Evolutionary conservation across 2,888 invertebrate genomes (phyloP), one percentile per base, ranked within the genome.

Genomic region (Drosophila nr. perissopoda): DNA sequence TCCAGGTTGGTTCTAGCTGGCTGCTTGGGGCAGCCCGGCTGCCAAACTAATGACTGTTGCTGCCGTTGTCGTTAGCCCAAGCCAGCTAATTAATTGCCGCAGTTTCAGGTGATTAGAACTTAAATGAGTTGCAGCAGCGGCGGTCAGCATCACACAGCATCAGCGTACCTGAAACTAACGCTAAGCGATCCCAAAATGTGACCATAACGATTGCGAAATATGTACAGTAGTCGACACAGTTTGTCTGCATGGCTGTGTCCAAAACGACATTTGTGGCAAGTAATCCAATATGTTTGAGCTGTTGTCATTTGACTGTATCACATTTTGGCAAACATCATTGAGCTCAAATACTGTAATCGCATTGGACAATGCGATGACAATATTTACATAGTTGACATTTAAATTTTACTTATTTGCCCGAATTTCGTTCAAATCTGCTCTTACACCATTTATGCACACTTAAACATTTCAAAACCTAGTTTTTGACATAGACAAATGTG

Each of bases 61-160:
- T 82, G 80, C 65, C 71, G 77, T 69, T 82, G 82, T 73, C 71
- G 85, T 73, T 78, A 69, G 75, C 61, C 73, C 76, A 60, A 75
- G 72, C 75, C 69, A 63, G 69, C 83, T 86, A 89, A 85, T 85
- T 85, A 85, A 85, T 85, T 83, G 85, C 81, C 83, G 87, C 85
- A 86, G 87, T 89, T 83, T 84, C 87, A 85, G 83, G 87, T 89
- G 89, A 85, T 85, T 85, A 85, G 87, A 89, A 80, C 87, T 86
- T 86, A 83, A 85, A 85, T 83, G 89, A 88, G 83, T 83, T 83
- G 88, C 87, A 75, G 70, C 59, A 69, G 52, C 61, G 70, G 52
- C 68, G 60, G 63, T 62, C 63, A 57, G 40, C 36, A 11, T 11
- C 33, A 33, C 11, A 45, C 56, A 54, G 18, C 70, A 57, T 31